These are phyloP conservation scores for Coccyzus lansbergi DNA, from an alignment of 2,797 vertebrate species.

Conservation along the genomic window DNA sequence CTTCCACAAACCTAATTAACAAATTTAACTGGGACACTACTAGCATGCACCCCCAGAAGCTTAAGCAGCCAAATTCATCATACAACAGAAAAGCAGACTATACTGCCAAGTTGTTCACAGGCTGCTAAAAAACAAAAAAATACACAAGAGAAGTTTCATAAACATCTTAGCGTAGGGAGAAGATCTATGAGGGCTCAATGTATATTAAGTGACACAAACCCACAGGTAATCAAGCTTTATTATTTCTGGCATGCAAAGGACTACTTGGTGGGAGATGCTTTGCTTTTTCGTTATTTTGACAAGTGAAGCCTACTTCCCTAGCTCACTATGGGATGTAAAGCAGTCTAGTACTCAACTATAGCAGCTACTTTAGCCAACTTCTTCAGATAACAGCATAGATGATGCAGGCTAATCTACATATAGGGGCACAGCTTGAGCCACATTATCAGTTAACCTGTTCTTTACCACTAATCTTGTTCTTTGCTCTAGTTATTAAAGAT, in stretches of 20 bases:
- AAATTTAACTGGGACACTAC: neutral
- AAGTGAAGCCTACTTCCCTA: neutral
- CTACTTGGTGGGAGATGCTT: neutral
- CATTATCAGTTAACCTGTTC: neutral
- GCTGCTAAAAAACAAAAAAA: neutral
- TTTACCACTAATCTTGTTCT: neutral
- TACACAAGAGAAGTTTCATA: neutral
- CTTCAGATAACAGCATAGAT: neutral
- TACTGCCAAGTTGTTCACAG: neutral
- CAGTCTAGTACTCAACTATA: neutral
- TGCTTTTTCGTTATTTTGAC: neutral
- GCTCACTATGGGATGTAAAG: neutral
- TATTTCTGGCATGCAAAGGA: neutral
- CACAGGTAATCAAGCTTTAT: accelerated
- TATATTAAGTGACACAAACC: neutral
- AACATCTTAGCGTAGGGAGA: neutral
- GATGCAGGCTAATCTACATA: neutral
- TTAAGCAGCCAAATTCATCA: neutral
- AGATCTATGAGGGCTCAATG: neutral
- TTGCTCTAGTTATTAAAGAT: neutral
- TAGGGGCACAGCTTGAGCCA: neutral
- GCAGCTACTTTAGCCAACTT: neutral
- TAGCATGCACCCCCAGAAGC: neutral
- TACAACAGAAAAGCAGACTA: neutral
- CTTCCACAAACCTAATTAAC: neutral